Percentiles rank a stretch among this genome's conserved stretches.
Conservation (phyloP, 2,113 vertebrate genomes). For the Calyptomena viridis region DNA sequence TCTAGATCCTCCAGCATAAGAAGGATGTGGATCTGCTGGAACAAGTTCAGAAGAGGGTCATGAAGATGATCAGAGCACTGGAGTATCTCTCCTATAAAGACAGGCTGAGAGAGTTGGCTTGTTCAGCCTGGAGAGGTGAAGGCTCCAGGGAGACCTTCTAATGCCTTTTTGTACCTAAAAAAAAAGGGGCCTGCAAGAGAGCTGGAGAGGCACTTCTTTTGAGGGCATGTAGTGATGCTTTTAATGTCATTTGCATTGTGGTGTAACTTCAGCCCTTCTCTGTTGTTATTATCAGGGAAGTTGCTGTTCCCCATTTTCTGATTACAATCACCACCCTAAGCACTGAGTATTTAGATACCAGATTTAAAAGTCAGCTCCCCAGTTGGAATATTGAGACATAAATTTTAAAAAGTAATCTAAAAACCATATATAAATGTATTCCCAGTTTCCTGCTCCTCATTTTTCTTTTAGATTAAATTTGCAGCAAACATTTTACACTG, state of each 20-base stretch:
- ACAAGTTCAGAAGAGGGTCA: neutral
- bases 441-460: neutral
- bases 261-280: neutral
- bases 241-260: neutral
- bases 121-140: neutral
- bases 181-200: neutral
- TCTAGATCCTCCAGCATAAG: neutral
- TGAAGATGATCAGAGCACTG: neutral
- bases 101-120: neutral
- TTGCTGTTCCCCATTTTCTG: neutral
- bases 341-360: neutral
- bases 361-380: neutral
- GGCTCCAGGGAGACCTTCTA: neutral
- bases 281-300: neutral
- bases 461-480: neutral
- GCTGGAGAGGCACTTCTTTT: neutral
- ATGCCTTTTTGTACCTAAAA: neutral
- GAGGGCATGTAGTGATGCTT: neutral
- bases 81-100: neutral
- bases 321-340: neutral
- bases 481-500: neutral
- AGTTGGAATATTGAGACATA: neutral
- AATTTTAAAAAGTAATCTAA: neutral
- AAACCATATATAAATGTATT: neutral
- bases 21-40: neutral